Conservation (phyloP, 1,140 invertebrate species). For the Chrysopa pallens region DNA sequence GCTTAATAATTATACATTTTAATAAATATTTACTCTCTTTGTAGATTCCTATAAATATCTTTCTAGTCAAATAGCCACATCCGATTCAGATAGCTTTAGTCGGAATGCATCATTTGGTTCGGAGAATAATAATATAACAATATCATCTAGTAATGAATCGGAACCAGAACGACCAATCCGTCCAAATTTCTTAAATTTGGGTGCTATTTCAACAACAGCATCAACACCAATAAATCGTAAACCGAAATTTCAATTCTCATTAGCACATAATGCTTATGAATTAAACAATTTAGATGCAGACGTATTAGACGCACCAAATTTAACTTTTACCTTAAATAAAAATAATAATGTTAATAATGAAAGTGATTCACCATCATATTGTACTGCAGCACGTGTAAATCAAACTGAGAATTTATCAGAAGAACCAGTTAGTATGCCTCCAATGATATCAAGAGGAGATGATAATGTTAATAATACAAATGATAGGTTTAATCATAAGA, state of each 20-base stretch:
- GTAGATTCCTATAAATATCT: neutral
- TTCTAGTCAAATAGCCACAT: constrained; percentile 7
- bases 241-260: constrained; percentile 31
- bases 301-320: constrained; percentile 34
- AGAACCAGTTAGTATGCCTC: constrained; percentile 35
- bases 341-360: constrained; percentile 9
- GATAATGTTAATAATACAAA: constrained; percentile 16
- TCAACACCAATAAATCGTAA: constrained; percentile 22
- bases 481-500: constrained; percentile 43
- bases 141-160: constrained; percentile 5
- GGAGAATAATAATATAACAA: constrained; percentile 13
- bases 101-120: neutral
- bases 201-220: constrained; percentile 20
- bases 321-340: constrained; percentile 15
- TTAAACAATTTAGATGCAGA: constrained; percentile 39
- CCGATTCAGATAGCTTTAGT: neutral
- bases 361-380: neutral
- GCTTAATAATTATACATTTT: too few species aligned
- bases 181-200: constrained; percentile 29
- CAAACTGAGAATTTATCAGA: constrained; percentile 22
- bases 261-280: constrained; percentile 39
- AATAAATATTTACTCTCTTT: too few species aligned
- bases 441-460: constrained; percentile 20
- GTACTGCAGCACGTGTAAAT: constrained; percentile 13
- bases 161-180: constrained; percentile 17